Evolutionary conservation across 2,797 vertebrate species (phyloP).

Genomic region (Echiichthys vipera): DNA sequence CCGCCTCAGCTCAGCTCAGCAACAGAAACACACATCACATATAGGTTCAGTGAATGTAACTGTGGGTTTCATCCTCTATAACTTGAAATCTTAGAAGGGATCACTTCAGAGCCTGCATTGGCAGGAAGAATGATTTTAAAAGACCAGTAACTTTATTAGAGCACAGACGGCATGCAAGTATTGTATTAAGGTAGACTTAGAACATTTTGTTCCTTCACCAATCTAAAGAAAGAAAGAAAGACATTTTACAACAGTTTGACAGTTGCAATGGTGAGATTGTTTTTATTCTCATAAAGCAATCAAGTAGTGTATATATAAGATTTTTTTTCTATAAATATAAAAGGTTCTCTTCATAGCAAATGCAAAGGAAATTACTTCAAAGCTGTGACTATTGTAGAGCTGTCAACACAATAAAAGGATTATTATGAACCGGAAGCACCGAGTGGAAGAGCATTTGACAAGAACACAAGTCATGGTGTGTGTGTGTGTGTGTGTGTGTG

Average conservation of each 20-base stretch:
- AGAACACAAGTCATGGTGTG: conserved; percentile 54
- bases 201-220: not conserved
- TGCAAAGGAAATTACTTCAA: conserved; percentile 73
- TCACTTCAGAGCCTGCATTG: not conserved
- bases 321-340: conserved; percentile 98
- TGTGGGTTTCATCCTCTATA: not conserved
- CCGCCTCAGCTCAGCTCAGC: too few relatives aligned
- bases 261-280: conserved; percentile 87
- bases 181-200: too few relatives aligned
- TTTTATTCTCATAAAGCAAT: conserved; percentile 93
- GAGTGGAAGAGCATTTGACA: conserved; percentile 64
- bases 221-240: conserved; percentile 9
- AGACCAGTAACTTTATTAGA: too few relatives aligned
- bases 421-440: conserved; percentile 68
- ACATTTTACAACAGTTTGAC: conserved; percentile 48
- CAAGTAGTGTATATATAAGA: conserved; percentile 93
- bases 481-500: conserved; percentile 28
- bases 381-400: conserved; percentile 62
- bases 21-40: too few relatives aligned
- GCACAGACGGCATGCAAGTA: too few relatives aligned
- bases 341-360: conserved; percentile 93
- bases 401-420: conserved; percentile 67
- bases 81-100: not conserved
- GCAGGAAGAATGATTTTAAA: not conserved
- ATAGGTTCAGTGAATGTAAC: not conserved